phyloP scores from a whole-genome alignment of 1,140 invertebrate species.

The Ceratina calcarata region DNA sequence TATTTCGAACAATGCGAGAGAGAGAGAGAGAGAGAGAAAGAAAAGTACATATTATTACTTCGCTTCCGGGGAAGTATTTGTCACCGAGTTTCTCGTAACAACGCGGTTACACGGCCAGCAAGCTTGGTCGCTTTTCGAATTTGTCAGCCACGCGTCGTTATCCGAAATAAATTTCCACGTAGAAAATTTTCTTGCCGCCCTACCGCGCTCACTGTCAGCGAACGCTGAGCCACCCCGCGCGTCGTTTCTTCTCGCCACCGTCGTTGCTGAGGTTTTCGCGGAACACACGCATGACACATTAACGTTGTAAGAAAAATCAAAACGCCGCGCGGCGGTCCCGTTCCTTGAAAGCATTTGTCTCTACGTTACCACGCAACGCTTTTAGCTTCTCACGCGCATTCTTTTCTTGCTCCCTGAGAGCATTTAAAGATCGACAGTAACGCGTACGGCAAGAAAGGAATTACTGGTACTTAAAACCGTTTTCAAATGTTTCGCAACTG shows the following conservation, averaged over 20 bases:
- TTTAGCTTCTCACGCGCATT: slow-evolving; percentile 22
- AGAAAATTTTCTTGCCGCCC: slow-evolving; percentile 33
- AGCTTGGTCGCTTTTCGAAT: slow-evolving; percentile 26
- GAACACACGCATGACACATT: slow-evolving; percentile 12
- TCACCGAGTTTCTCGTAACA: slow-evolving; percentile 15
- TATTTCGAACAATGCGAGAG: neutral
- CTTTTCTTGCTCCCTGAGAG: neutral
- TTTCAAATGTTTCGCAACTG: neutral
- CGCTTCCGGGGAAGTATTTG: slow-evolving; percentile 16
- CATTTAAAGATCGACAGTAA: neutral
- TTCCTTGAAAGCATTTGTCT: slow-evolving; percentile 42
- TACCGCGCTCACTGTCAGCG: neutral
- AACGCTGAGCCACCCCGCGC: neutral
- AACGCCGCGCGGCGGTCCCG: slow-evolving; percentile 1
- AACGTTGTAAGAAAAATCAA: slow-evolving; percentile 44
- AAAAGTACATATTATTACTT: neutral
- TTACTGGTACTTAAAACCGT: neutral
- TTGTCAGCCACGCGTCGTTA: slow-evolving; percentile 23
- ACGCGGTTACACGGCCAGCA: neutral
- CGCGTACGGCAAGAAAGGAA: neutral
- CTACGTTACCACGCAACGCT: neutral
- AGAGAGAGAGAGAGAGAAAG: no score
- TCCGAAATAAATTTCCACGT: slow-evolving; percentile 24
- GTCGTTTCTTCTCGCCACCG: slow-evolving; percentile 8
- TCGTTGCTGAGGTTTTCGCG: slow-evolving; percentile 27